Evolutionary conservation across 2,888 invertebrate species (phyloP).

Genomic region (Metallyticus violacea): DNA sequence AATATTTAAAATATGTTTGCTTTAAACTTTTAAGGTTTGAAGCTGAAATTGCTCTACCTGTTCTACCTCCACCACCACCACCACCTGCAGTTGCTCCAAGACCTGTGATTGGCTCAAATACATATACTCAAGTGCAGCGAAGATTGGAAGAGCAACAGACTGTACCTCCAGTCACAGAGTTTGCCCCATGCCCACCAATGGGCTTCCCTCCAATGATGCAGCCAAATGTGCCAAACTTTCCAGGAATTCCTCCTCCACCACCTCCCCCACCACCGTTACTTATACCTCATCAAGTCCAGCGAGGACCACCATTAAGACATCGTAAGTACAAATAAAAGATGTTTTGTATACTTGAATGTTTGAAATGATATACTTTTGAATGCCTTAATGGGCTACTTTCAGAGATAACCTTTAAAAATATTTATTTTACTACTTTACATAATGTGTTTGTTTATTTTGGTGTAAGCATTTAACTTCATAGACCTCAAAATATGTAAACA

Average conservation of each 20-base stretch:
- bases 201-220: conserved; percentile 43
- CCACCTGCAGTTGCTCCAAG: conserved; percentile 53
- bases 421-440: too few species aligned
- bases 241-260: conserved; percentile 64
- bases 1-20: not conserved
- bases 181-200: conserved; percentile 33
- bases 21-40: conserved; percentile 65
- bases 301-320: conserved; percentile 42
- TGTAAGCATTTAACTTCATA: too few species aligned
- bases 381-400: too few species aligned
- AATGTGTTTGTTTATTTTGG: too few species aligned
- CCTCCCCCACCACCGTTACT: conserved; percentile 55
- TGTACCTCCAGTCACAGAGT: conserved; percentile 40
- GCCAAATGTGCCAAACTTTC: conserved; percentile 45
- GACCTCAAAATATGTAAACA: too few species aligned
- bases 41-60: conserved; percentile 65
- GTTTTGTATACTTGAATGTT: too few species aligned
- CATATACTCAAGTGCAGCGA: conserved; percentile 56
- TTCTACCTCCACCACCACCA: conserved; percentile 52
- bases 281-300: conserved; percentile 65
- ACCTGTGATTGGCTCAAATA: conserved; percentile 69
- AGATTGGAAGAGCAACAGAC: conserved; percentile 29
- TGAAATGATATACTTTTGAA: too few species aligned
- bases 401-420: too few species aligned
- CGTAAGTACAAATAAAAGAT: conserved; percentile 41